Evolutionary conservation across 2,797 vertebrate species (phyloP).

Genomic region (Thunnus albacares): DNA sequence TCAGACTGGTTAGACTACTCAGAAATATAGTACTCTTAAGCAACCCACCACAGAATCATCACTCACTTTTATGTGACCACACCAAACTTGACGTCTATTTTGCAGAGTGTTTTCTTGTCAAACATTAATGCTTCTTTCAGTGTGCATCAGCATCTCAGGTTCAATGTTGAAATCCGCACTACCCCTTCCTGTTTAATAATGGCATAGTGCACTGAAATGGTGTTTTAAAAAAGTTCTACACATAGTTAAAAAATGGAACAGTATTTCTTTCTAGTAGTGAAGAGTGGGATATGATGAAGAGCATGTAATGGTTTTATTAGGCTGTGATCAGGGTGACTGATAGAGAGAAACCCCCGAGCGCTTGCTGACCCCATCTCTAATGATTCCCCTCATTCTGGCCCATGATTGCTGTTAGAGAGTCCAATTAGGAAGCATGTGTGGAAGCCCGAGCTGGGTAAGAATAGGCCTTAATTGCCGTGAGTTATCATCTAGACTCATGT

Average conservation of each 20-base stretch:
- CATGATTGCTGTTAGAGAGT: slow-evolving; percentile 84
- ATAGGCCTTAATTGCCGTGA: slow-evolving; percentile 85
- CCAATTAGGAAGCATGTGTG: slow-evolving; percentile 83
- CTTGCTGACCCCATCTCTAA: slow-evolving; percentile 83
- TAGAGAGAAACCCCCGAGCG: slow-evolving; percentile 74
- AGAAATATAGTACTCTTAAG: not conserved
- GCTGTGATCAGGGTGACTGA: slow-evolving; percentile 81
- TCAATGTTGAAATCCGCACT: not conserved
- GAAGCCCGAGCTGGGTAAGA: slow-evolving; percentile 74
- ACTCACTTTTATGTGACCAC: not conserved
- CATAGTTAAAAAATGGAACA: slow-evolving; percentile 44
- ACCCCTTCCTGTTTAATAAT: not conserved
- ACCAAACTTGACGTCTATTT: not conserved
- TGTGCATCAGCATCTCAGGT: slow-evolving; percentile 8
- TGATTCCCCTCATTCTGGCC: slow-evolving; percentile 81
- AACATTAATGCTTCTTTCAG: slow-evolving; percentile 17
- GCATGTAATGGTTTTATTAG: slow-evolving; percentile 82
- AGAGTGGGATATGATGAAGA: slow-evolving; percentile 71
- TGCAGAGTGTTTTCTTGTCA: slow-evolving; percentile 7
- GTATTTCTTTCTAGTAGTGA: slow-evolving; percentile 58
- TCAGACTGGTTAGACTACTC: slow-evolving; percentile 56
- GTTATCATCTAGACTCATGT: slow-evolving; percentile 84
- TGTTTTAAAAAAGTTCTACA: slow-evolving; percentile 18
- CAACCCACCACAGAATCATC: not conserved
- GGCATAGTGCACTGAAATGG: not conserved